Conservation (phyloP, 1,140 invertebrate genomes). For the Oscheius sp. region DNA sequence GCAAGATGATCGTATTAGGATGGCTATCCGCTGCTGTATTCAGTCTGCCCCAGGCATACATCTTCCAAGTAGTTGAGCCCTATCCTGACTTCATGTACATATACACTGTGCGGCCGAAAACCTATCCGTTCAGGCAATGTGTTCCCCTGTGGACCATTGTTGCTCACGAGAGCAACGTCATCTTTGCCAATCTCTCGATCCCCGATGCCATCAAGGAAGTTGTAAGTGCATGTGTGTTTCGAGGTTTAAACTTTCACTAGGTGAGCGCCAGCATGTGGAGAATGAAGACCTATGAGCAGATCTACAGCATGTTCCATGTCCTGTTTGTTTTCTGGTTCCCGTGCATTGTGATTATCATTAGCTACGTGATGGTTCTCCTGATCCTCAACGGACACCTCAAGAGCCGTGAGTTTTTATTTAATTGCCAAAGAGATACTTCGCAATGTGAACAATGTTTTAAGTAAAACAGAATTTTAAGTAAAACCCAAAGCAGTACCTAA, state of each 20-base stretch:
- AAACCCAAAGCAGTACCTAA: too few relatives aligned
- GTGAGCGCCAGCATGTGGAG: too few relatives aligned
- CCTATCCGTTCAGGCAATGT: conserved; percentile 42
- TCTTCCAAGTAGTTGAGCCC: conserved; percentile 56
- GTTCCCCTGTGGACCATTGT: conserved; percentile 59
- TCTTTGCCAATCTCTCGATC: not conserved
- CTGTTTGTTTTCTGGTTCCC: conserved; percentile 59
- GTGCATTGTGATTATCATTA: conserved; percentile 49
- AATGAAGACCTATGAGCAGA: conserved; percentile 38
- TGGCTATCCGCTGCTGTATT: conserved; percentile 50
- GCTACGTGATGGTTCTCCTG: too few relatives aligned
- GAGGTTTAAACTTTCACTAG: too few relatives aligned
- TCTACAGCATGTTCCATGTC: conserved; percentile 53
- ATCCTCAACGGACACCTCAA: too few relatives aligned
- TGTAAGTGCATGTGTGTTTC: too few relatives aligned
- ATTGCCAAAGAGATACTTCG: too few relatives aligned
- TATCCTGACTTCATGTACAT: conserved; percentile 51
- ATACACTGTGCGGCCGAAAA: not conserved
- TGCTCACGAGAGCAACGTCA: conserved; percentile 34
- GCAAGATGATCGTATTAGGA: conserved; percentile 44
- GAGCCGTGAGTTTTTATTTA: too few relatives aligned
- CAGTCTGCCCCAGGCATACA: conserved; percentile 50
- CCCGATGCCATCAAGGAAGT: too few relatives aligned
- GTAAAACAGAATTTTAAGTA: too few relatives aligned
- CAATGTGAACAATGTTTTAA: too few relatives aligned